These are phyloP conservation scores for Amazona vittata DNA, from an alignment of 2,113 vertebrate species.

Conservation along the genomic window DNA sequence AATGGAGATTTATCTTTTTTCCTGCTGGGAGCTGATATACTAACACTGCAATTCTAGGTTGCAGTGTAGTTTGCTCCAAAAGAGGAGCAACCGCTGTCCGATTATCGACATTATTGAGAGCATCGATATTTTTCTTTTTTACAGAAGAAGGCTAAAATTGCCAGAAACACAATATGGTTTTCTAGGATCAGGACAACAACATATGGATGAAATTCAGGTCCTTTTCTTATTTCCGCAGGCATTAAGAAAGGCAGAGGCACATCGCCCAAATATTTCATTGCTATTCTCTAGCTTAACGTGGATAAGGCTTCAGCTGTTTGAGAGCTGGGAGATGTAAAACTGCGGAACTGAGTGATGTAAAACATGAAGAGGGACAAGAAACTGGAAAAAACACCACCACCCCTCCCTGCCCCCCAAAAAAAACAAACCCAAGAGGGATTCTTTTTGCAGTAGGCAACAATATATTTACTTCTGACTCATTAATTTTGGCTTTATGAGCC, in stretches of 20 bases:
- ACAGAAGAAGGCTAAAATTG: not conserved
- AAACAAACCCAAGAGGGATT: not conserved
- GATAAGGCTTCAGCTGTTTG: not conserved
- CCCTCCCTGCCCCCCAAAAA: accelerated
- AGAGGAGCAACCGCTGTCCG: not conserved
- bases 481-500: not conserved
- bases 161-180: not conserved
- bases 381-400: not conserved
- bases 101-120: not conserved
- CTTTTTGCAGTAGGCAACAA: not conserved
- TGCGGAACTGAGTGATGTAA: not conserved
- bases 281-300: not conserved
- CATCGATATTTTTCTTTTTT: not conserved
- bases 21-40: not conserved
- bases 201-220: not conserved
- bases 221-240: not conserved
- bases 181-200: not conserved
- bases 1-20: not conserved
- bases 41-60: not conserved
- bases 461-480: not conserved
- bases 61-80: not conserved
- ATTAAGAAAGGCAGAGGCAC: not conserved
- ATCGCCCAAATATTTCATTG: not conserved
- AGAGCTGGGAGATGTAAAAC: not conserved
- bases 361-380: not conserved